Base-by-base conservation (phyloP, 2,888 invertebrate species). In the Lasius fuliginosus region DNA sequence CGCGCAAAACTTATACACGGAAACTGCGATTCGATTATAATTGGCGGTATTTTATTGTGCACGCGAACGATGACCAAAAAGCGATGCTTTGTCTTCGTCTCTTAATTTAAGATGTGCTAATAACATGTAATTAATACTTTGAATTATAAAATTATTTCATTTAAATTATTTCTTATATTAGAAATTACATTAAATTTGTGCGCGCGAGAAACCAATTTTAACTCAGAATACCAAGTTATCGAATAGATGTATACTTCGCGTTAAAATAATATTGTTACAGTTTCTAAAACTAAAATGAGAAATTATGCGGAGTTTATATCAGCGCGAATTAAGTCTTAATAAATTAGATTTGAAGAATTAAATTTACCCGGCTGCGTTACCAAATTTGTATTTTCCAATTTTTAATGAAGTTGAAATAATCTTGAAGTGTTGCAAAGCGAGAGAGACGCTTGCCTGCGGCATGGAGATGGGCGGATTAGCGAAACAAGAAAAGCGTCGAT, bases 21-120 rank as follows among this genome's bases (percentile, higher is more conserved):
- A 81, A 81, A 62, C n/a, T 71, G 36, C 60, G 46, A 81, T 81
- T 81, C 60, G 36, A 71, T 71, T 69, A 69, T 62, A 81, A 81
- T 71, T 62, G 79, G 23, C 60, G 33, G 49, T 62, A 36, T 60
- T 71, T 81, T 71, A 81, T 62, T 49, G 60, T 49, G 11, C 18
- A 69, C 36, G 60, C 18, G 36, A 46, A 60, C 33, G 30, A 42
- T 11, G n/a, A 12, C 4, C 4, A 18, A 69, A 60, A 53, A 23
- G 23, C 46, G 15, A 58, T 11, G 36, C 8, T 69, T 27, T n/a
- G 18, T 60, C 46, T 58, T 40, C 30, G 3, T n/a, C 30, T 11
- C 2, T 18, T 33, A 18, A 62, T 12, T 53, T 68, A 36, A 12
- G 6, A 23, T 23, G 8, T 11, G 49, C 18, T 23, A 53, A n/a